Conservation (phyloP, 1,140 invertebrate genomes). For the Drosophila sechellia region DNA sequence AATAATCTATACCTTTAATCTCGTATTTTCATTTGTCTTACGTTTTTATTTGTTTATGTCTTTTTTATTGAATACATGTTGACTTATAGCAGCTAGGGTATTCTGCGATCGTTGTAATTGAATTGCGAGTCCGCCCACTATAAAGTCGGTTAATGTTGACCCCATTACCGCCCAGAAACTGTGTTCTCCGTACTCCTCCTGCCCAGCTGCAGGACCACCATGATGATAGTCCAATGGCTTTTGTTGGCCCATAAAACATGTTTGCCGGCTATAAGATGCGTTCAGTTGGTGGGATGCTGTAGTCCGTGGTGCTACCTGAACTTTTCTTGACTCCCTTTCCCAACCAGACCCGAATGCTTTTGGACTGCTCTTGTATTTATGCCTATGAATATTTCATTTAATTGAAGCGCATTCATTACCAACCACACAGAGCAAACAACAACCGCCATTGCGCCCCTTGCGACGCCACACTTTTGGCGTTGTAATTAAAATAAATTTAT, state of each 20-base stretch:
- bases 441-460: neutral
- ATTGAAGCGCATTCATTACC: constrained; percentile 81
- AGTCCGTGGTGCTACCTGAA: constrained; percentile 6
- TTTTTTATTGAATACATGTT: neutral
- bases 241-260: constrained; percentile 70
- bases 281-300: constrained; percentile 16
- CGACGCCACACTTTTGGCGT: constrained; percentile 62
- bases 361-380: constrained; percentile 65
- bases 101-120: neutral
- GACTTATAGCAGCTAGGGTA: neutral
- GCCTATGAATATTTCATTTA: constrained; percentile 82
- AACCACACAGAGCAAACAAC: constrained; percentile 41
- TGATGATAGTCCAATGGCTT: constrained; percentile 41
- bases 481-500: constrained; percentile 83
- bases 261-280: constrained; percentile 54
- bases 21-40: no score
- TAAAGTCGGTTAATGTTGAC: constrained; percentile 37
- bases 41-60: no score
- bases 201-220: neutral
- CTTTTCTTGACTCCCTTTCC: neutral
- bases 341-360: neutral
- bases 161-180: constrained; percentile 5
- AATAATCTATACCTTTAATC: no score
- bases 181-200: neutral
- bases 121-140: neutral